phyloP scores from a whole-genome alignment of 2,888 invertebrate genomes.

The Thymelicus lineola region DNA sequence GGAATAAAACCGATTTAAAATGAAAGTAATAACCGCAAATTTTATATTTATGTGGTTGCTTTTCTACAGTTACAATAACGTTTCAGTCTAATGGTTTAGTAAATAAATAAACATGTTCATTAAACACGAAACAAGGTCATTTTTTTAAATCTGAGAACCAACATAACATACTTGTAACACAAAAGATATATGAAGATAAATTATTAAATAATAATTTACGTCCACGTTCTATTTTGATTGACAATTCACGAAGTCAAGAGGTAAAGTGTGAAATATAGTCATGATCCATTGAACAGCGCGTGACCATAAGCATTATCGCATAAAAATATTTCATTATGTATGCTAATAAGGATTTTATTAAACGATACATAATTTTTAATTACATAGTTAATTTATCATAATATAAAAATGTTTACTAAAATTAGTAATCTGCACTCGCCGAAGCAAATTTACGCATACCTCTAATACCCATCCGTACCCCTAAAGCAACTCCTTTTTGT shows the following conservation, averaged over 20 bases:
- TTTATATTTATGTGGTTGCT: too few relatives aligned
- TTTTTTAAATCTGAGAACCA: neutral
- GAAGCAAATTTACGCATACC: too few relatives aligned
- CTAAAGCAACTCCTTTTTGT: too few relatives aligned
- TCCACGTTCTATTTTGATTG: constrained; percentile 19
- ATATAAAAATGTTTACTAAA: too few relatives aligned
- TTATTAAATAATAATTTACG: constrained; percentile 6
- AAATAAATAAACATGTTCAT: neutral
- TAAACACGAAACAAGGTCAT: constrained; percentile 1
- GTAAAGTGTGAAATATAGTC: constrained; percentile 18
- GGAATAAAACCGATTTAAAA: neutral
- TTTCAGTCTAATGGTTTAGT: neutral
- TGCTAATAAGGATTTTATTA: neutral
- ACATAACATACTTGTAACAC: neutral
- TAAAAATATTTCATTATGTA: constrained; percentile 3
- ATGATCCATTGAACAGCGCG: constrained; percentile 9
- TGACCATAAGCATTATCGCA: constrained; percentile 1
- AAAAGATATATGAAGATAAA: constrained; percentile 10
- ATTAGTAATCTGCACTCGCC: too few relatives aligned
- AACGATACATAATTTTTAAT: too few relatives aligned
- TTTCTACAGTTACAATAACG: too few relatives aligned
- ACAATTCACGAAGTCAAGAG: constrained; percentile 21
- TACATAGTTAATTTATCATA: too few relatives aligned
- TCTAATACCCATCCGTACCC: too few relatives aligned
- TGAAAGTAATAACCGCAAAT: too few relatives aligned